Evolutionary conservation across 2,797 vertebrate genomes (phyloP).

Genomic region (Staurois parvus): DNA sequence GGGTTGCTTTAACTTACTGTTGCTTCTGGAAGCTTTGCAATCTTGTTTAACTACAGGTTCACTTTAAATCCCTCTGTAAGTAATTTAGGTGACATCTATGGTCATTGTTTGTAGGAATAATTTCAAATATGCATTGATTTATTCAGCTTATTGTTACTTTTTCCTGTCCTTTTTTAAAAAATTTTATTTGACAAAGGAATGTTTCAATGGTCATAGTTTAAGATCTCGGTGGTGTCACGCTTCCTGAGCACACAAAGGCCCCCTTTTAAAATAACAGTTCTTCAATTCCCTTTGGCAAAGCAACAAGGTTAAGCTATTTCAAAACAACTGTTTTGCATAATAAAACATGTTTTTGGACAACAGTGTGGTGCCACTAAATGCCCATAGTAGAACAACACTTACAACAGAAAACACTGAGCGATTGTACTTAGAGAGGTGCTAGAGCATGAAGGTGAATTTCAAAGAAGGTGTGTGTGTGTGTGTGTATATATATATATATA

Average conservation of each 20-base stretch:
- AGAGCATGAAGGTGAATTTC: not conserved
- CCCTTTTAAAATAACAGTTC: conserved; percentile 56
- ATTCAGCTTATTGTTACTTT: conserved; percentile 52
- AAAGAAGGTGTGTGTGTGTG: too few species aligned
- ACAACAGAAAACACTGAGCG: not conserved
- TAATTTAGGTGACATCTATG: conserved; percentile 21
- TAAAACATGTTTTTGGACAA: conserved; percentile 37
- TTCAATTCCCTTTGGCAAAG: conserved; percentile 49
- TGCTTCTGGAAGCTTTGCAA: too few species aligned
- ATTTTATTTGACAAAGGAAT: conserved; percentile 55
- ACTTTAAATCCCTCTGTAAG: not conserved
- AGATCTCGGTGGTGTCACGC: conserved; percentile 50
- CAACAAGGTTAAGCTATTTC: conserved; percentile 47
- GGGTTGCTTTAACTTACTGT: too few species aligned
- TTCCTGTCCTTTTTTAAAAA: conserved; percentile 32
- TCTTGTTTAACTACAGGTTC: not conserved
- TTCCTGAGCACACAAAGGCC: conserved; percentile 61
- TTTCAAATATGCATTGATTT: conserved; percentile 57
- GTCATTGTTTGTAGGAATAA: conserved; percentile 47
- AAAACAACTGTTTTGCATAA: conserved; percentile 55
- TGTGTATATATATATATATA: too few species aligned
- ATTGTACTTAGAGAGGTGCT: not conserved
- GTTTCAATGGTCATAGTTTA: conserved; percentile 61
- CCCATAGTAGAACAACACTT: not conserved
- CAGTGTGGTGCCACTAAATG: conserved; percentile 8